phyloP scores from a whole-genome alignment of 2,888 invertebrate species.

The Hydropsyche betteni region DNA sequence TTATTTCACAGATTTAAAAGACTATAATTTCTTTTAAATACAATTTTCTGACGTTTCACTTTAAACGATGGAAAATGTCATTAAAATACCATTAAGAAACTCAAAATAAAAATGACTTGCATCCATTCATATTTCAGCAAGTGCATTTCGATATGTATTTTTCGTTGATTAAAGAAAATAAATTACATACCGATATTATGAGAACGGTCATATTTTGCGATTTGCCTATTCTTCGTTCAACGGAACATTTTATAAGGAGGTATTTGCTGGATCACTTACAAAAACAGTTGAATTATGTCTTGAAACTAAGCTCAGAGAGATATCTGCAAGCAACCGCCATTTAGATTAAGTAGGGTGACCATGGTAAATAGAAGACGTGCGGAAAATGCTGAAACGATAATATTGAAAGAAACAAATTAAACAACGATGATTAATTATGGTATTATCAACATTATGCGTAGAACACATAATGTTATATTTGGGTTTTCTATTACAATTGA shows the following conservation, averaged over 20 bases:
- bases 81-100: conserved; percentile 28
- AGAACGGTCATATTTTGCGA: not conserved
- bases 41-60: conserved; percentile 6
- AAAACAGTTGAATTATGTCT: conserved; percentile 38
- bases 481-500: no score
- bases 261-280: conserved; percentile 35
- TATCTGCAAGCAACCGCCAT: conserved; percentile 34
- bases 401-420: no score
- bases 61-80: conserved; percentile 14
- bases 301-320: conserved; percentile 34
- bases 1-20: not conserved
- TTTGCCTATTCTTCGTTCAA: conserved; percentile 4
- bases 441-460: no score
- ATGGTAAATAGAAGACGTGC: not conserved
- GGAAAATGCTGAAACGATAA: no score
- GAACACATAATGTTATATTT: no score
- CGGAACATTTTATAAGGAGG: conserved; percentile 17
- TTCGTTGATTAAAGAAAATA: no score
- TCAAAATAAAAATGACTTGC: not conserved
- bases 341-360: conserved; percentile 35
- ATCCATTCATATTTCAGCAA: no score
- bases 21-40: not conserved
- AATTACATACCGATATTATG: no score
- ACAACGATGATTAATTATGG: no score
- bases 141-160: no score